These are phyloP conservation scores for Sarcoramphus papa DNA, from an alignment of 2,797 vertebrate species.

Conservation along the genomic window DNA sequence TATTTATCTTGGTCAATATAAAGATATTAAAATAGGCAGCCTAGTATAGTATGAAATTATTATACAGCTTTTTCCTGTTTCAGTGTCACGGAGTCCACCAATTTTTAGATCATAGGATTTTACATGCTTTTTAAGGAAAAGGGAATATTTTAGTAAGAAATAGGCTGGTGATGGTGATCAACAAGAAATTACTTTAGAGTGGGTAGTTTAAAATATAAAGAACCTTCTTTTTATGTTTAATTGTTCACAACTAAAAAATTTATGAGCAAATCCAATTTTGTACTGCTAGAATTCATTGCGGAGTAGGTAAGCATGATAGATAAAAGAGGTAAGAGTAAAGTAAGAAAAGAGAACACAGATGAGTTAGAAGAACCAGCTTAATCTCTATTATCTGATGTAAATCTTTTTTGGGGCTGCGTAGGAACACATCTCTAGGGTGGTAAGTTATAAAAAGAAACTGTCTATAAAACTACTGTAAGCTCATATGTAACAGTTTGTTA, in stretches of 20 bases:
- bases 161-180: background rate
- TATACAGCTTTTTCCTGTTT: background rate
- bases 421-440: constrained; percentile 20
- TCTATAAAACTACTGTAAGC: constrained; percentile 24
- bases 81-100: background rate
- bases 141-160: background rate
- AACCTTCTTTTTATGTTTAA: background rate
- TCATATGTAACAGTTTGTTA: constrained; percentile 29
- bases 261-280: background rate
- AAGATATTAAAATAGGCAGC: constrained; percentile 35
- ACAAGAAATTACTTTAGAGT: background rate
- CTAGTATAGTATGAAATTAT: background rate
- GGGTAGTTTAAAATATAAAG: background rate
- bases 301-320: background rate
- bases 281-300: background rate
- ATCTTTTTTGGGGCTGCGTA: constrained; percentile 28
- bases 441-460: constrained; percentile 46
- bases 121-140: background rate
- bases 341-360: background rate
- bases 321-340: background rate
- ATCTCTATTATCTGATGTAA: constrained; percentile 1
- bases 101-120: background rate
- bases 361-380: background rate
- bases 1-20: constrained; percentile 8
- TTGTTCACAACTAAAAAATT: background rate